Percentiles rank a stretch among this genome's conserved stretches.
These are phyloP conservation scores for Hypotaenidia okinawae DNA, from an alignment of 2,797 vertebrate species.

Conservation along the genomic window DNA sequence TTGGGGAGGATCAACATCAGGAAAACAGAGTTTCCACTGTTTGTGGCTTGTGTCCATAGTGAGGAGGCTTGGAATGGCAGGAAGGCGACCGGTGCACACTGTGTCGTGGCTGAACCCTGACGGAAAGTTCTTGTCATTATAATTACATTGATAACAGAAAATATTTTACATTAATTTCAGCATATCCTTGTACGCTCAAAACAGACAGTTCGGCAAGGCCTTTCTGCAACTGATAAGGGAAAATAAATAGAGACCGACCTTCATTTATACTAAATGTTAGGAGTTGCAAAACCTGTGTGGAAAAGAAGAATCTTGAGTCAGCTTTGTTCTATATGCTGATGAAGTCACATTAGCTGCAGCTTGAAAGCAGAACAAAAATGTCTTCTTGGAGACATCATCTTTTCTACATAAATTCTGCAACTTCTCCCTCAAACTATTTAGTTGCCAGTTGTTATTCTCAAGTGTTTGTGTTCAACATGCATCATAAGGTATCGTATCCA, in stretches of 20 bases:
- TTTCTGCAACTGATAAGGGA: constrained; percentile 29
- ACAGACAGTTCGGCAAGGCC: constrained; percentile 13
- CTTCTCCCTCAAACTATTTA: neutral
- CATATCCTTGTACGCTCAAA: neutral
- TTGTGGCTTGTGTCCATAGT: constrained; percentile 50
- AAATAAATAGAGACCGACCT: constrained; percentile 44
- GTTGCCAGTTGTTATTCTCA: neutral
- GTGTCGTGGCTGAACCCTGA: neutral
- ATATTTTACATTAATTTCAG: constrained; percentile 42
- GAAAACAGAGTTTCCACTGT: constrained; percentile 65
- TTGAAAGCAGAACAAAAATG: neutral
- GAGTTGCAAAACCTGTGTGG: constrained; percentile 8
- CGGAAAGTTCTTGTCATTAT: constrained; percentile 16
- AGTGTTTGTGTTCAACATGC: neutral
- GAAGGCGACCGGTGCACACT: neutral
- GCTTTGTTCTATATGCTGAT: constrained; percentile 1
- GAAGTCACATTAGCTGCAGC: neutral
- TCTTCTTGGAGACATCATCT: neutral
- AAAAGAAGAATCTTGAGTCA: constrained; percentile 29
- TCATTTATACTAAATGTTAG: constrained; percentile 22
- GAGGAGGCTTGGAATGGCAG: constrained; percentile 27
- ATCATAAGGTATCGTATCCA: accelerated
- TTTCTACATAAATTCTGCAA: neutral
- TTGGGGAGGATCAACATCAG: constrained; percentile 48
- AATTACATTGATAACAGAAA: constrained; percentile 19